Percentiles rank a stretch among this genome's conserved stretches.
Conservation (phyloP, 2,113 vertebrate genomes). For the Onychorhynchus coronatus region DNA sequence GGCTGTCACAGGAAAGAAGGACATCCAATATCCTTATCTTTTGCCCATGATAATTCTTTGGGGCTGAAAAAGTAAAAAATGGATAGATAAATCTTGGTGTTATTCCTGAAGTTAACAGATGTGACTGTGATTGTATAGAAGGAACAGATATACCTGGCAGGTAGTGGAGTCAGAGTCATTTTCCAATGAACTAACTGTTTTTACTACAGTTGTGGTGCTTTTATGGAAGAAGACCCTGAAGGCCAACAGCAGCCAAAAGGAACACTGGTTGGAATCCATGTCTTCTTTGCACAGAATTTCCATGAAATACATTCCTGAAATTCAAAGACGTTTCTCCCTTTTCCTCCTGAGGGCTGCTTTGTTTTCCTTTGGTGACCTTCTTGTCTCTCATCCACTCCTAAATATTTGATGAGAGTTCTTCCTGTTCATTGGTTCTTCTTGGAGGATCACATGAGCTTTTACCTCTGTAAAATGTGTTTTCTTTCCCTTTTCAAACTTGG, state of each 20-base stretch:
- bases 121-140: neutral
- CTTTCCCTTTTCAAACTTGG: neutral
- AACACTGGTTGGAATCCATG: neutral
- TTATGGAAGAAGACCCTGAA: neutral
- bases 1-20: neutral
- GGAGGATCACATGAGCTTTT: neutral
- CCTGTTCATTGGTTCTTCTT: neutral
- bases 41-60: neutral
- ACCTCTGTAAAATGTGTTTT: neutral
- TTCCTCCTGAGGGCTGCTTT: neutral
- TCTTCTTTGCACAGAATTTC: neutral
- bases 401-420: constrained; percentile 25
- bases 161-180: neutral
- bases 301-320: neutral
- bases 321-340: neutral
- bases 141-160: neutral
- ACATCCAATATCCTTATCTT: neutral
- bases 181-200: neutral
- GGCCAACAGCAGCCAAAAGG: neutral
- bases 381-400: neutral
- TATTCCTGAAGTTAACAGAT: neutral
- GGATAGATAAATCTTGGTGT: accelerated
- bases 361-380: neutral
- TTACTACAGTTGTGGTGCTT: neutral
- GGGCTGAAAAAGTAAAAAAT: neutral